Conservation (phyloP, 2,113 vertebrate species). For the Dendrocopos noguchii region DNA sequence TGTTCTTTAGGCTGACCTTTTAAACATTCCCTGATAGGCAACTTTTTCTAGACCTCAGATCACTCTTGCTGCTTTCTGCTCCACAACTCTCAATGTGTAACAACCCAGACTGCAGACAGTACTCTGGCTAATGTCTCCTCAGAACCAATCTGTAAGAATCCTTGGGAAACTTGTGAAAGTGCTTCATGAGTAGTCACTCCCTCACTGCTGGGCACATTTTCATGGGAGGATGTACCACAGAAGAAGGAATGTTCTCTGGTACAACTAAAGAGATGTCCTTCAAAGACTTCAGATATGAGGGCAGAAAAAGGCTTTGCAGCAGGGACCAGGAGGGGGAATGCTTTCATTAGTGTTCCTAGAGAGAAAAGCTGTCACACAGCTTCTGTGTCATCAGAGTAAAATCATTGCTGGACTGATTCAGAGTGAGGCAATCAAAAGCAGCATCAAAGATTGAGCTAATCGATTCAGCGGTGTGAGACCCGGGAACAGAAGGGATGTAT, state of each 20-base stretch:
- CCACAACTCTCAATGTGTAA: not conserved
- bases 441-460: not conserved
- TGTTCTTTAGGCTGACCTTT: not conserved
- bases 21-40: not conserved
- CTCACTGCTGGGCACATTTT: not conserved
- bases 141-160: not conserved
- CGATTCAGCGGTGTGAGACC: not conserved
- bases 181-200: not conserved
- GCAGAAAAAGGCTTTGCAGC: not conserved
- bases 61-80: not conserved
- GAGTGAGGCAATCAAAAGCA: not conserved
- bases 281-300: not conserved
- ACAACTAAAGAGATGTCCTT: not conserved
- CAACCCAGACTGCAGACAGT: not conserved
- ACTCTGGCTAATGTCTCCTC: not conserved
- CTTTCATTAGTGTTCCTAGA: not conserved
- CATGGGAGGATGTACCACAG: not conserved
- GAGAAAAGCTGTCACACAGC: not conserved
- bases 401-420: not conserved
- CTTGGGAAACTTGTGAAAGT: not conserved
- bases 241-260: not conserved
- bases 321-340: not conserved
- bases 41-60: not conserved
- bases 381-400: not conserved
- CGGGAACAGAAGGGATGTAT: not conserved